Evolutionary conservation across 2,888 invertebrate genomes (phyloP).

Genomic region (Lydus trimaculatus): DNA sequence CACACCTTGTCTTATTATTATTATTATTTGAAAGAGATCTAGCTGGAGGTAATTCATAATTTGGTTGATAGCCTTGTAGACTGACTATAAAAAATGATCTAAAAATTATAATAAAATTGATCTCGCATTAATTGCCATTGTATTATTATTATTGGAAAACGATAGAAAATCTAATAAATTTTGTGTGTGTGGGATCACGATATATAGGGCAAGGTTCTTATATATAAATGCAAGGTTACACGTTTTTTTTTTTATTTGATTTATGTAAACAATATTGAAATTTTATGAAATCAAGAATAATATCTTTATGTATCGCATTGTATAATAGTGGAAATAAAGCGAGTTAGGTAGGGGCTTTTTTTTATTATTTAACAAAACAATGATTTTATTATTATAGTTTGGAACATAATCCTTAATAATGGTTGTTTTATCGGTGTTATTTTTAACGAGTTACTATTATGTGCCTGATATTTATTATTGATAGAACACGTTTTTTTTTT

Average conservation of each 20-base stretch:
- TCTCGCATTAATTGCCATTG: background rate
- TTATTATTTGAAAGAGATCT: background rate
- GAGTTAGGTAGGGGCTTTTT: too few relatives aligned
- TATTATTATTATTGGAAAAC: background rate
- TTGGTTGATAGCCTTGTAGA: background rate
- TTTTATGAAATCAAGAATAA: too few relatives aligned
- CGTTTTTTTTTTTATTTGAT: background rate
- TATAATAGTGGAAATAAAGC: too few relatives aligned
- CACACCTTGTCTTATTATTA: background rate
- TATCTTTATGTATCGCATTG: too few relatives aligned
- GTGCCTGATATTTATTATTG: too few relatives aligned
- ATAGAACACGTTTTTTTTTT: too few relatives aligned
- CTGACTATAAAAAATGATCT: background rate
- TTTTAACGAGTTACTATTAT: too few relatives aligned
- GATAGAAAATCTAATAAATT: background rate
- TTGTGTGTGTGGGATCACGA: background rate
- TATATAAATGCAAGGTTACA: background rate
- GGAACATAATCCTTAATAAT: too few relatives aligned
- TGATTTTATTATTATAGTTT: too few relatives aligned
- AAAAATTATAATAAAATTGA: background rate
- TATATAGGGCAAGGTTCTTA: background rate
- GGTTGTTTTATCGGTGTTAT: too few relatives aligned
- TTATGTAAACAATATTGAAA: background rate
- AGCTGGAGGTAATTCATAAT: conserved; percentile 1
- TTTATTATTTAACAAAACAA: too few relatives aligned